phyloP scores from a whole-genome alignment of 2,113 vertebrate species.

The Lonchura striata region DNA sequence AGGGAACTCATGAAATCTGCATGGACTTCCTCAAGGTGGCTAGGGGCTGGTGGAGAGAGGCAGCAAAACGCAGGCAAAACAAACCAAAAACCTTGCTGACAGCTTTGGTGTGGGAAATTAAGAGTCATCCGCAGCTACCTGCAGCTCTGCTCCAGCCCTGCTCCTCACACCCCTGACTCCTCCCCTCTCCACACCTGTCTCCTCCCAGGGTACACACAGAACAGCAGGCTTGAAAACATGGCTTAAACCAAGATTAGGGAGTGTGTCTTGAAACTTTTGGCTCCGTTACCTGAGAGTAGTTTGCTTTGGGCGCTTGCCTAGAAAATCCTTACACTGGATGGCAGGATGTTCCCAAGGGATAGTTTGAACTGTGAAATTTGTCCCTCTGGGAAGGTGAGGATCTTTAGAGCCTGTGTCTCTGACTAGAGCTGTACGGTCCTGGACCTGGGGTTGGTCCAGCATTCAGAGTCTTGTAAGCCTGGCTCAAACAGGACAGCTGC shows the following conservation, averaged over 20 bases:
- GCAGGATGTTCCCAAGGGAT: not conserved
- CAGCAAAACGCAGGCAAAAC: not conserved
- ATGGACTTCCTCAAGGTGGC: constrained; percentile 57
- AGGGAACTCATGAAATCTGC: constrained; percentile 65
- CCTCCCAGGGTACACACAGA: not conserved
- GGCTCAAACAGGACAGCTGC: not conserved
- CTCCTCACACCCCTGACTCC: not conserved
- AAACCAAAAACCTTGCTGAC: not conserved
- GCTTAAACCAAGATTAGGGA: not conserved
- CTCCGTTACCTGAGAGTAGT: not conserved
- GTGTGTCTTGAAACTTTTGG: not conserved
- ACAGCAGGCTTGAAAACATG: not conserved
- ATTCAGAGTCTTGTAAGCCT: not conserved
- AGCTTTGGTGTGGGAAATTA: not conserved
- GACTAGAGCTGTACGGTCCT: not conserved
- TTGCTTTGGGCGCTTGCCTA: not conserved
- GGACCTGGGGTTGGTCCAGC: not conserved
- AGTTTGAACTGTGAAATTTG: not conserved
- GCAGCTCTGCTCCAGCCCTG: not conserved
- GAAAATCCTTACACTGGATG: not conserved
- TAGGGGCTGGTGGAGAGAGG: not conserved
- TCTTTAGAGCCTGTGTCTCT: not conserved
- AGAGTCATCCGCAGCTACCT: not conserved
- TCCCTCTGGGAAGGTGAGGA: not conserved
- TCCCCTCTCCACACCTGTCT: not conserved